phyloP scores from a whole-genome alignment of 2,888 invertebrate genomes.

The Polydrusus cervinus region DNA sequence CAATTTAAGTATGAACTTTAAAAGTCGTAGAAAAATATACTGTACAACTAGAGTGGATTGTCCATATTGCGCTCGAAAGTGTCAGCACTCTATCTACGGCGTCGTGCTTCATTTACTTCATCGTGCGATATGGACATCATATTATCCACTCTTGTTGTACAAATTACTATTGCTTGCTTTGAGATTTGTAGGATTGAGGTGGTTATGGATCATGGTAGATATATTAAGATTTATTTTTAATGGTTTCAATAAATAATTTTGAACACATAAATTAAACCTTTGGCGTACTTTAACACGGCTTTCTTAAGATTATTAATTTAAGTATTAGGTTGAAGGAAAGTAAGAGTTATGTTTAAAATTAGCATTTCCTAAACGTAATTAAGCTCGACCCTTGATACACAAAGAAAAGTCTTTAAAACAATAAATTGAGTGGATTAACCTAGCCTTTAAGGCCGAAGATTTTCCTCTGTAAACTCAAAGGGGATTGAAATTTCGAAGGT shows the following conservation, averaged over 20 bases:
- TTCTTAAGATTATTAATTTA: constrained; percentile 7
- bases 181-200: no score
- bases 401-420: constrained; percentile 41
- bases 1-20: no score
- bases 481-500: constrained; percentile 27
- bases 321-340: constrained; percentile 14
- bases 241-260: not conserved
- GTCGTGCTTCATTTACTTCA: no score
- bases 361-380: constrained; percentile 28
- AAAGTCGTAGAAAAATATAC: no score
- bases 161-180: no score
- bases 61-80: no score
- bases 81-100: no score
- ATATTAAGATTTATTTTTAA: not conserved
- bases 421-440: constrained; percentile 48
- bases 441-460: constrained; percentile 39
- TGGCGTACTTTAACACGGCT: not conserved
- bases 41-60: no score
- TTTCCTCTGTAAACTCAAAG: constrained; percentile 26
- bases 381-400: constrained; percentile 17
- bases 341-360: constrained; percentile 23
- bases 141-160: no score
- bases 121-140: no score
- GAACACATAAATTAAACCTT: not conserved
- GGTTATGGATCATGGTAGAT: no score